phyloP scores from a whole-genome alignment of 2,888 invertebrate species.

The Harpagoxenus sublaevis region DNA sequence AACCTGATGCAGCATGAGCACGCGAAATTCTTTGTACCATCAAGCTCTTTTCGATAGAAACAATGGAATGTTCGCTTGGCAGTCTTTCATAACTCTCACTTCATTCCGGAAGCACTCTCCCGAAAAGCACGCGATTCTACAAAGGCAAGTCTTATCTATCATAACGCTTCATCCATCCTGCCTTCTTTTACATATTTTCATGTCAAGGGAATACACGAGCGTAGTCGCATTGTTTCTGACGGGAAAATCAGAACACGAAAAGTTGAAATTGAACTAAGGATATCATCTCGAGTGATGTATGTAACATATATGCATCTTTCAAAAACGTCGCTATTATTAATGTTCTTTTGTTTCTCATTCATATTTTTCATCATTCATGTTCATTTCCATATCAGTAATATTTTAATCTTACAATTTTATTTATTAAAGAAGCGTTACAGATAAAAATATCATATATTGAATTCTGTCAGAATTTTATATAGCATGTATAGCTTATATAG shows the following conservation, averaged over 20 bases:
- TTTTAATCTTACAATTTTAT: not conserved
- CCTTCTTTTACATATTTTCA: constrained; percentile 12
- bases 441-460: not conserved
- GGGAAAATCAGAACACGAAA: constrained; percentile 9
- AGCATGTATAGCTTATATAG: no score
- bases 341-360: not conserved
- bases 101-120: constrained; percentile 7
- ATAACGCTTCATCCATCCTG: not conserved
- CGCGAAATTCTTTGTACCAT: not conserved
- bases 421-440: not conserved
- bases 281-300: not conserved
- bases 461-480: not conserved
- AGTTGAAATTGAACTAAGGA: constrained; percentile 4
- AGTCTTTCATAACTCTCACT: not conserved
- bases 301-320: not conserved
- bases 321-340: not conserved
- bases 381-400: not conserved
- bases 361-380: not conserved
- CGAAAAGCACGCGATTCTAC: constrained; percentile 26
- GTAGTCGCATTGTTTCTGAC: not conserved
- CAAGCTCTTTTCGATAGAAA: constrained; percentile 13
- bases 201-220: constrained; percentile 13
- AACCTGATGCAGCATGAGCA: not conserved
- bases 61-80: constrained; percentile 5
- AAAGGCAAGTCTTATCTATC: constrained; percentile 26